Percentiles rank a stretch among this genome's conserved stretches.
These are phyloP conservation scores for Willowsia nigromaculata DNA, from an alignment of 2,888 invertebrate species.

Conservation along the genomic window DNA sequence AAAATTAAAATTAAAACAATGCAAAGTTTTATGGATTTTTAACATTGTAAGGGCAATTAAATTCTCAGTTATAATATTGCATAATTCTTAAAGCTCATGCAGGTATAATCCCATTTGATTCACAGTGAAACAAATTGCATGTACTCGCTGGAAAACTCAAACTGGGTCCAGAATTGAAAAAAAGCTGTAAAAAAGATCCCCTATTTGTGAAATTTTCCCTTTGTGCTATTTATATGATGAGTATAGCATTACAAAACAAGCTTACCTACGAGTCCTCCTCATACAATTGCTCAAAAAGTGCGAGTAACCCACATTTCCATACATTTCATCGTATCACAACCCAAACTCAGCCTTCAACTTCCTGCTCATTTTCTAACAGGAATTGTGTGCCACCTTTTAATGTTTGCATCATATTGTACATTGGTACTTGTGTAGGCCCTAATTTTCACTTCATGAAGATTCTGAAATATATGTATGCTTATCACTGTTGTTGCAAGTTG, in stretches of 20 bases:
- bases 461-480: background rate
- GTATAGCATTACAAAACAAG: too few species aligned
- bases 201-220: too few species aligned
- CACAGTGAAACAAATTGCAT: background rate
- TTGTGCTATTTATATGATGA: too few species aligned
- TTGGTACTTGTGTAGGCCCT: background rate
- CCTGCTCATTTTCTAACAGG: slow-evolving; percentile 36
- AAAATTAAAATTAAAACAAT: too few species aligned
- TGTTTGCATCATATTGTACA: background rate
- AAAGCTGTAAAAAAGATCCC: too few species aligned
- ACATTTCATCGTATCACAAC: slow-evolving; percentile 38
- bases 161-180: slow-evolving; percentile 21
- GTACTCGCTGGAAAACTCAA: slow-evolving; percentile 3
- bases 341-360: slow-evolving; percentile 64
- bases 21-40: too few species aligned
- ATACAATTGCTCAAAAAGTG: background rate
- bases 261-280: too few species aligned
- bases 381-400: background rate
- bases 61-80: too few species aligned
- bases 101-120: background rate
- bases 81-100: background rate
- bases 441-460: slow-evolving; percentile 44
- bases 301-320: slow-evolving; percentile 48
- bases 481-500: background rate
- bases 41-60: too few species aligned